A percentile compares a stretch with the other conserved stretches of the same genome.
These are phyloP conservation scores for Cheirogaleus medius DNA, from an alignment of 2,113 vertebrate species.

Conservation along the genomic window DNA sequence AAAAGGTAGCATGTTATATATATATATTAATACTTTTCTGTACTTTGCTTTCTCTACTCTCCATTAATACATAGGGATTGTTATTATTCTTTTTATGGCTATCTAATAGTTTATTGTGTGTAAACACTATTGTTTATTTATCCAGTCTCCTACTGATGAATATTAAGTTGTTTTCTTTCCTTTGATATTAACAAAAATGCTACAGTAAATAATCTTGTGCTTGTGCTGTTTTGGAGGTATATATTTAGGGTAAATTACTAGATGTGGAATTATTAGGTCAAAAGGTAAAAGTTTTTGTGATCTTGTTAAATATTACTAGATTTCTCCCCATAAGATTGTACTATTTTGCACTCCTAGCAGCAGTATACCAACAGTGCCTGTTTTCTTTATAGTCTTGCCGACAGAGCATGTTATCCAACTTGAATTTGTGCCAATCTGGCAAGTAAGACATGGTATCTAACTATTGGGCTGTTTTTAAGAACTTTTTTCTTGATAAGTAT, in stretches of 20 bases:
- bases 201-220: neutral
- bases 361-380: neutral
- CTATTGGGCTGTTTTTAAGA: neutral
- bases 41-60: neutral
- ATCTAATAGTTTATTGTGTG: neutral
- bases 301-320: constrained; percentile 3
- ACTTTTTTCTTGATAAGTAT: neutral
- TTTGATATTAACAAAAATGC: neutral
- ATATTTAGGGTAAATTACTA: neutral
- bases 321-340: neutral
- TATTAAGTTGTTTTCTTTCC: neutral
- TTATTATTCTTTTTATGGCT: neutral
- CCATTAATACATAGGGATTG: neutral
- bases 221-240: neutral
- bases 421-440: constrained; percentile 10
- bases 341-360: neutral
- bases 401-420: neutral
- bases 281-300: neutral
- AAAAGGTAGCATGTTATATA: neutral
- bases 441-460: neutral
- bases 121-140: neutral
- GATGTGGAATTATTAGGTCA: neutral
- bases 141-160: neutral
- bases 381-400: constrained; percentile 14
- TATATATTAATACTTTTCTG: neutral